A percentile compares a stretch with the other conserved stretches of the same genome.
phyloP scores from a whole-genome alignment of 2,797 vertebrate genomes.

The Crenuchus spilurus region DNA sequence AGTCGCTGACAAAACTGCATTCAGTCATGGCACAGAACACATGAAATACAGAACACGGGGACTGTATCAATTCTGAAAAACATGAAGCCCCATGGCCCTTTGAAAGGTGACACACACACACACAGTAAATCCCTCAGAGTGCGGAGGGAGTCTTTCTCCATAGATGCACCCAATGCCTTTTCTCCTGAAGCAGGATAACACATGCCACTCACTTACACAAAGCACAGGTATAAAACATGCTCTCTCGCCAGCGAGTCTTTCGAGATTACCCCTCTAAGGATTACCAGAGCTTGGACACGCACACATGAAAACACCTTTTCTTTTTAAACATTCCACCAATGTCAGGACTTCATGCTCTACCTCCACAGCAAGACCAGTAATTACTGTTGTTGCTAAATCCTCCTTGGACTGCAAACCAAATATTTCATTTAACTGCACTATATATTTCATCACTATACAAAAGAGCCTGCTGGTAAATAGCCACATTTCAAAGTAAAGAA shows the following conservation, averaged over 20 bases:
- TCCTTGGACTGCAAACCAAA: not conserved
- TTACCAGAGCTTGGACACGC: constrained; percentile 1
- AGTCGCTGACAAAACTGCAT: not conserved
- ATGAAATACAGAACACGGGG: not conserved
- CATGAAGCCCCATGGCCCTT: not conserved
- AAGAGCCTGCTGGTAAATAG: not conserved
- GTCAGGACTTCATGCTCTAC: not conserved
- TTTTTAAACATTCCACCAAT: not conserved
- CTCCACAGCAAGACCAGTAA: not conserved
- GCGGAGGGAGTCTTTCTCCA: not conserved
- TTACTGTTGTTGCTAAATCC: no score
- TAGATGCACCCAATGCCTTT: not conserved
- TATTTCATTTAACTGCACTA: no score
- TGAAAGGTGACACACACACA: not conserved
- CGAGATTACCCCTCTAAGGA: constrained; percentile 1
- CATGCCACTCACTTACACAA: not conserved
- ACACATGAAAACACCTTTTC: not conserved
- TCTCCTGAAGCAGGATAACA: not conserved
- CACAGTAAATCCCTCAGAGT: not conserved
- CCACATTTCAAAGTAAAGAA: no score
- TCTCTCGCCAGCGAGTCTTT: not conserved
- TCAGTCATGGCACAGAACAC: not conserved
- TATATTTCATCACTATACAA: no score
- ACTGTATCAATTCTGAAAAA: not conserved
- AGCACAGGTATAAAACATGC: not conserved